Base-by-base conservation (phyloP, 2,888 invertebrate genomes). In the Phalera bucephala region DNA sequence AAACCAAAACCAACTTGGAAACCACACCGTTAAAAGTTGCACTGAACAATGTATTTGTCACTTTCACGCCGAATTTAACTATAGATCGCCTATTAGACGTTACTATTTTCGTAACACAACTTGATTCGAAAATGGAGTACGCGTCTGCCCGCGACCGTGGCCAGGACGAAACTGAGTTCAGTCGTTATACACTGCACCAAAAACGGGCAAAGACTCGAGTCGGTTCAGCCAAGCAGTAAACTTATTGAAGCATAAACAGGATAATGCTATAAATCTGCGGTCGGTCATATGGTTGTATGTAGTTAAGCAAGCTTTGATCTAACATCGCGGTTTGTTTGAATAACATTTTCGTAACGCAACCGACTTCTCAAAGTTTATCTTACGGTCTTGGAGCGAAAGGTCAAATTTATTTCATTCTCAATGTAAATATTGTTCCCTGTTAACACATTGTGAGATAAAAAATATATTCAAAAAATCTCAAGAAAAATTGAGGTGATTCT, bases 91-190 rank as follows among this genome's bases (percentile, higher is more conserved):
- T 41, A 52, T 52, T 49, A 47, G 48, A 65, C 65, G 66, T 56
- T 71, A 77, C 72, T 81, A 81, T 80, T 80, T 77, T 80, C 81
- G 82, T 77, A 72, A 63, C 52, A 55, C 52, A 59, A 64, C 56
- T 64, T 52, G 40, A 9, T 17, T 29, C 17, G 10, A 13, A 33
- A 45, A 45, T 29, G 47, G 49, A 47, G 42, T 67, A 52, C 64
- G 43, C 81, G 68, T 55, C 74, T 70, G 36, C 36, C 63, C 66
- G 58, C 54, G 44, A 33, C 61, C 50, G 50, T 62, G 54, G 68
- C 49, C 60, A 46, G 66, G 56, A 63, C 69, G 63, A 64, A 52
- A 83, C 83, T 80, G 68, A 64, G 37, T 40, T 54, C 45, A 42
- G 25, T 40, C 44, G 51, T 55, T 45, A 52, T 45, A 50, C 42